These are phyloP conservation scores for Drosophila setosimentum DNA, from an alignment of 2,888 invertebrate genomes.

Conservation along the genomic window DNA sequence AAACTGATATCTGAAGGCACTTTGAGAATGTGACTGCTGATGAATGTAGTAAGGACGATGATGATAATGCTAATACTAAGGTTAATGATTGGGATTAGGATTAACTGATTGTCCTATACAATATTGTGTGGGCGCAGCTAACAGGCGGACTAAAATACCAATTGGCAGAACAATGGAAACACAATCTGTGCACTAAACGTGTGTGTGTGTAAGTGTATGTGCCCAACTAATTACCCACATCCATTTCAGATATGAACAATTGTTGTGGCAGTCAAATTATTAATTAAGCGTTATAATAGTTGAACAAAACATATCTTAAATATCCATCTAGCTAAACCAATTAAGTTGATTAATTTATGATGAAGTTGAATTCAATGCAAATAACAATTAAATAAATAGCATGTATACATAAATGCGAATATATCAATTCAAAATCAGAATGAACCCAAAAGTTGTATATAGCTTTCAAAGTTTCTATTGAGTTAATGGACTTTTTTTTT, in stretches of 20 bases:
- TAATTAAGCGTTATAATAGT: not conserved
- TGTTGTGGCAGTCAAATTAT: slow-evolving; percentile 21
- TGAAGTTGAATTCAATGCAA: not conserved
- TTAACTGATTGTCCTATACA: slow-evolving; percentile 36
- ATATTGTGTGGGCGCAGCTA: slow-evolving; percentile 46
- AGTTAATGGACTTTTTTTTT: not conserved
- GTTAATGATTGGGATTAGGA: not conserved
- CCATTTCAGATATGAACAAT: slow-evolving; percentile 11
- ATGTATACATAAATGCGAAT: not conserved
- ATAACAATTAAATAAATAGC: not conserved
- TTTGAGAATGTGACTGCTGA: slow-evolving; percentile 6
- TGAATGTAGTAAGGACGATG: not conserved
- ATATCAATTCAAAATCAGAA: not conserved
- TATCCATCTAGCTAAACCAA: not conserved
- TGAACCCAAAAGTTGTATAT: not conserved
- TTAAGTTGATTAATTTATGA: slow-evolving; percentile 6
- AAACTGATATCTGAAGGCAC: not conserved
- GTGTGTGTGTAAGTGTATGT: not conserved
- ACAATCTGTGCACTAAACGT: not conserved
- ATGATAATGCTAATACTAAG: not conserved
- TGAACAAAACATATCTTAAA: not conserved
- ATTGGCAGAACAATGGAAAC: slow-evolving; percentile 44
- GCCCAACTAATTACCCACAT: slow-evolving; percentile 18
- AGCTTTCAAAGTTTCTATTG: not conserved
- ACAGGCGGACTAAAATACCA: slow-evolving; percentile 37